Conservation (phyloP, 2,797 vertebrate species). For the Muscicapa comitata region DNA sequence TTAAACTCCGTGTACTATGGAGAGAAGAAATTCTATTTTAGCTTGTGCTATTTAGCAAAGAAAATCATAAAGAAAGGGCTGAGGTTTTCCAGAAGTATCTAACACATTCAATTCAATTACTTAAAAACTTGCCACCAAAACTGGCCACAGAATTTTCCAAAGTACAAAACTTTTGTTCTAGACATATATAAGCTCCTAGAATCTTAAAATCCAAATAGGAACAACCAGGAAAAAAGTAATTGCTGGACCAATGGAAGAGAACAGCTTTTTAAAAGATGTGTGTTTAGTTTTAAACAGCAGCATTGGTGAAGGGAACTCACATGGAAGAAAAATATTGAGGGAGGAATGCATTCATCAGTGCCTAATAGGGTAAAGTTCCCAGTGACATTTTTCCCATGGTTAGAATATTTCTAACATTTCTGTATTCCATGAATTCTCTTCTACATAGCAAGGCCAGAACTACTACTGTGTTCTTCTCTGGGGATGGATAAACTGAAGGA, state of each 20-base stretch:
- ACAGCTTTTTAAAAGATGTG: background rate
- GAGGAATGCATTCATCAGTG: background rate
- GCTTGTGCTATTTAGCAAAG: background rate
- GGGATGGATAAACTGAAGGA: background rate
- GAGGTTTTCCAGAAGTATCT: background rate
- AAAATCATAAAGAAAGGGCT: background rate
- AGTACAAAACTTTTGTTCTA: background rate
- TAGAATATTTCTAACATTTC: slow-evolving; percentile 1
- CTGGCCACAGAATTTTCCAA: background rate
- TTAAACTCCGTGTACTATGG: background rate
- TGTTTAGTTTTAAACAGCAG: background rate
- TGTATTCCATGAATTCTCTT: background rate
- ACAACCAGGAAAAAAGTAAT: background rate
- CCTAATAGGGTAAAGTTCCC: slow-evolving; percentile 16
- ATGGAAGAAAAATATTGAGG: background rate
- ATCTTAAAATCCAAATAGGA: background rate
- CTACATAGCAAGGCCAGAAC: background rate
- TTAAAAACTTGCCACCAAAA: background rate
- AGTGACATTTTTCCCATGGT: background rate
- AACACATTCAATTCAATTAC: background rate
- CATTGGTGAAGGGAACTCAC: background rate
- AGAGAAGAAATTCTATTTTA: background rate
- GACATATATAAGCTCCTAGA: background rate
- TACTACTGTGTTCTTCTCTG: background rate
- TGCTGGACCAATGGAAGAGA: background rate